Base-by-base conservation (phyloP, 2,888 invertebrate genomes). In the Apodemia mormo region DNA sequence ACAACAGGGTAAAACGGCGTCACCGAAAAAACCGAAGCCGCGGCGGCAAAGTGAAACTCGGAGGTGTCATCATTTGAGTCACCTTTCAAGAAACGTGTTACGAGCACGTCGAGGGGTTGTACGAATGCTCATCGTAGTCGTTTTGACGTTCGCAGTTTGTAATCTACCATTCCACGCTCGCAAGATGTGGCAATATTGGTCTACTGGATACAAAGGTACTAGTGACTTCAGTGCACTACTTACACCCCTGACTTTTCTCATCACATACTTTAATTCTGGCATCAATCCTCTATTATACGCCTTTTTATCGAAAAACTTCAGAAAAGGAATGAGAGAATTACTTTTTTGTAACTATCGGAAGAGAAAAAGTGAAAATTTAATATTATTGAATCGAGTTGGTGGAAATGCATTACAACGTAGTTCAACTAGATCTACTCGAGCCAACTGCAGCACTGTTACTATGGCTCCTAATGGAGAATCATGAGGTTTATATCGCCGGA, bases 261-360 rank as follows among this genome's bases (percentile, higher is more conserved):
- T 97, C 77, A 95, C 98, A 64, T 98, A 98, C 86, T 95, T 97
- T 87, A 98, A 98, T 93, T 98, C 97, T 29, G 98, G 96, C 66
- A 95, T 98, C 74, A 98, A 98, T 89, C 98, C 98, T 0, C 92
- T 98, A 68, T 94, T 98, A 9, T 98, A 98, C 88, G 98, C 98
- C 4, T 97, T 98, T 84, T 93, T 98, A 68, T 95, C 95, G 5
- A 95, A 96, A 73, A 96, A 97, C 81, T 97, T 97, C 86, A 94
- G 97, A 69, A 96, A 96, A 81, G 97, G 97, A 30, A 97, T 98
- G 96, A 94, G 95, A 73, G 98, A 98, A 85, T 94, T 97, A 37
- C 85, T 97, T 52, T 93, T 95, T 73, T 97, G 96, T 81, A 91
- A 86, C 70, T 84, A 86, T 37, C 85, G 85, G 0, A 90, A 91